Base-by-base conservation (phyloP, 92 coral and sea anemone genomes). In the Actinernus sp. region DNA sequence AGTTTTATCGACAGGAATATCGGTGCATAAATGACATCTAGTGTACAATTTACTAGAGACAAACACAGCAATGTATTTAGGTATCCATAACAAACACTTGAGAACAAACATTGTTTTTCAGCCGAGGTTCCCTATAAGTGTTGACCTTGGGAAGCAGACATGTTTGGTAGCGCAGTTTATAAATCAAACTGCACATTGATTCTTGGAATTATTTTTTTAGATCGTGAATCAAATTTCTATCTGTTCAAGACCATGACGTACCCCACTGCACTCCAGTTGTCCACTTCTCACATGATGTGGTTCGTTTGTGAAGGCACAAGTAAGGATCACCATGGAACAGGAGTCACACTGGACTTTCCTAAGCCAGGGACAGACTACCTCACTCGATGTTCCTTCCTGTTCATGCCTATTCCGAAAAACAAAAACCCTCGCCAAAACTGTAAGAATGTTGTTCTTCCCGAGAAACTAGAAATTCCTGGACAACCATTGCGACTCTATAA, bases 201-300 rank as follows among this genome's bases (percentile, higher is more conserved):
- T n/a, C n/a, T n/a, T n/a, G n/a, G n/a, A n/a, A 3, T 14, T 49
- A 18, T 20, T 49, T 4, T 23, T 0, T 40, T 63, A 81, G 88
- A 75, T 81, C 77, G 71, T 17, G 88, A 81, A 58, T 57, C 76
- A 29, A 72, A 81, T 1, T 81, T 81, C 38, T 55, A 47, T 1
- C 11, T 81, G 26, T 81, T 38, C 65, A 48, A 63, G 48, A 71
- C 77, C 20, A 74, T 81, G 74, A 25, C 34, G 5, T 73, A 34
- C 22, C 72, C 58, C 3, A n/a, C 55, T 26, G 33, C 74, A 14
- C 48, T 72, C 30, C 61, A 72, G 26, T 31, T 81, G 10, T 71
- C 73, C 34, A 55, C 50, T 11, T 19, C 39, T 22, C 83, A 81
- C 71, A 30, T 73, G 33, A 55, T 72, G 52, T 81, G 88, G 88